Evolutionary conservation across 2,797 vertebrate species (phyloP), one percentile per base, ranked within the genome.

Genomic region (Avahi laniger): DNA sequence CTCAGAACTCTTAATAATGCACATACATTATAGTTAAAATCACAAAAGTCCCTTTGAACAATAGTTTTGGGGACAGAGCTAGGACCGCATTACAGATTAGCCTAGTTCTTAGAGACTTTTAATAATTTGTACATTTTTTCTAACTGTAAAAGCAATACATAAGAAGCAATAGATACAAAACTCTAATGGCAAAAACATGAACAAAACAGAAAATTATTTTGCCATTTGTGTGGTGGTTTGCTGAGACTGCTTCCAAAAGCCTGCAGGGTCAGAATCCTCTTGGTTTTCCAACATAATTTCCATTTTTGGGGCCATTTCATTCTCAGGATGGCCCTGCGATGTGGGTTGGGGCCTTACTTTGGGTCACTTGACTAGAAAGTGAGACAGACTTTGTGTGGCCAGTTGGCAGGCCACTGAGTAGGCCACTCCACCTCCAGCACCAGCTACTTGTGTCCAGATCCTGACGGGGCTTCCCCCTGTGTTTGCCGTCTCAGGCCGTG

Each of bases 11-110:
- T 46, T 80, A 72, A 52, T 95, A 81, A 95, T 83, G 50, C 48
- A 89, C 95, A 96, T 72, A 89, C 41, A 41, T 97, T 93, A 67
- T 54, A 90, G 70, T 82, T 67, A 87, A 38, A 41, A 38, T 87
- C 94, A 98, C 94, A 97, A 38, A 96, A 94, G 57, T 70, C 79
- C 43, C 91, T 97, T 97, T 97, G 95, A 97, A 28, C 5, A 54
- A 78, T 24, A 18, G 20, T 72, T 80, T 94, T 14, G 10, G 67
- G 63, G 75, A 61, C 89, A 89, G n/a, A 63, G 33, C 52, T 52
- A 30, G 91, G 82, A 81, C 9, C 18, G 33, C 61, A 54, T 67
- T 52, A 83, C 5, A 88, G 61, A 91, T 72, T 57, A 96, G n/a
- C 43, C 54, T 81, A 17, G 30, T 89, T 80, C 86, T 91, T 94